Evolutionary conservation across 2,888 invertebrate genomes (phyloP), one percentile per base, ranked within the genome.

Genomic region (Chrysolina oricalcia): DNA sequence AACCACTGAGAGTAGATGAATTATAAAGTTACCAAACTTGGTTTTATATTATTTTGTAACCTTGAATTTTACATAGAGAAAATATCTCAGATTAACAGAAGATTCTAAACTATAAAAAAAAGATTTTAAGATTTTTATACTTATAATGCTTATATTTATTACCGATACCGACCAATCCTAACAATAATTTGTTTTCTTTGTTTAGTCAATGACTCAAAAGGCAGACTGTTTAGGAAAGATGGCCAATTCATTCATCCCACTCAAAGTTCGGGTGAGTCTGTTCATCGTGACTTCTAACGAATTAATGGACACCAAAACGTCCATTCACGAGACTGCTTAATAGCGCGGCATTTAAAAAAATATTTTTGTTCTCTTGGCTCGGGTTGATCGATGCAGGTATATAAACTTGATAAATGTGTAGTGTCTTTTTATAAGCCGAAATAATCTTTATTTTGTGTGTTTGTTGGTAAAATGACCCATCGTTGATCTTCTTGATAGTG

Each of bases 351-450:
- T 65, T 17, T 65, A 5, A 53, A 21, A 53, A 53, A 53, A 17
- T 17, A 17, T 17, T 48, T 17, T 48, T 53, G 21, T 21, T 53
- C 35, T 53, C 53, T 21, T 21, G 11, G 5, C 21, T 53, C 21
- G 19, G 13, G 5, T 10, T 53, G 10, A 19, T 68, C 40, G 53
- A 40, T 13, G 53, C 68, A 68, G 68, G 68, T 68, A 68, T 17
- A 68, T 53, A 68, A 56, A 68, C 35, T 19, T 68, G 68, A 50
- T 35, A 27, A 48, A 53, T 68, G 19, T 53, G 17, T 19, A 67
- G n/a, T 67, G 66, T 67, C 50, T 23, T 67, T 67, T 67, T 23
- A 35, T 23, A 48, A 67, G 40, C 67, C 27, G 67, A 67, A 50
- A 50, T 50, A 50, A 67, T 67, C 48, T 50, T 67, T 67, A 50